Evolutionary conservation across 2,888 invertebrate genomes (phyloP).

Genomic region (Cremastobaeus sp.): DNA sequence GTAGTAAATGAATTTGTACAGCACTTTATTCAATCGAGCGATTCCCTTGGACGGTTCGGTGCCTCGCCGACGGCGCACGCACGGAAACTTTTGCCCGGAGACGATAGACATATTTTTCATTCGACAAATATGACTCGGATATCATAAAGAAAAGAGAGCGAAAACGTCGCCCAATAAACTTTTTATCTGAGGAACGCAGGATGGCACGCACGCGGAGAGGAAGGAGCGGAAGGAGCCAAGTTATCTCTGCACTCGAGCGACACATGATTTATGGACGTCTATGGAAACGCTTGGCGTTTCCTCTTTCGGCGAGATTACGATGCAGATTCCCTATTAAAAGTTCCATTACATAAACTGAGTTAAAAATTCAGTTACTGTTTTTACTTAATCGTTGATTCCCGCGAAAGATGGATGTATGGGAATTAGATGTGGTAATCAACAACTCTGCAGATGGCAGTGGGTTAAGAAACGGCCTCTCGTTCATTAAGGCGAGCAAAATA

Average conservation of each 20-base stretch:
- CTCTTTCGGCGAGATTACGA: slow-evolving; percentile 40
- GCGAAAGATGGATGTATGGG: slow-evolving; percentile 13
- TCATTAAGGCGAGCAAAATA: too few relatives aligned
- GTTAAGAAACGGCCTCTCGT: too few relatives aligned
- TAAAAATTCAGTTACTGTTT: slow-evolving; percentile 37
- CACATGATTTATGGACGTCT: slow-evolving; percentile 56
- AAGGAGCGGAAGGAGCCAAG: slow-evolving; percentile 29
- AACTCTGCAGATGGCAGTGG: too few relatives aligned
- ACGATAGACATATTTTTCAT: too few relatives aligned
- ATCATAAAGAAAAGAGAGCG: slow-evolving; percentile 21
- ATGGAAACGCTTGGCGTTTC: slow-evolving; percentile 50
- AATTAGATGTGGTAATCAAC: too few relatives aligned
- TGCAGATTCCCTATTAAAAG: slow-evolving; percentile 39
- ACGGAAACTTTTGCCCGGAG: too few relatives aligned
- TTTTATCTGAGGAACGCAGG: slow-evolving; percentile 47
- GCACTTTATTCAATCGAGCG: too few relatives aligned
- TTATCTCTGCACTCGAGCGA: slow-evolving; percentile 56
- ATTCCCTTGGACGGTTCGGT: too few relatives aligned
- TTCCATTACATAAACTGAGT: slow-evolving; percentile 30
- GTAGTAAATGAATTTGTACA: too few relatives aligned
- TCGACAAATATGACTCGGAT: slow-evolving; percentile 37
- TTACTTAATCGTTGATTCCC: slow-evolving; percentile 25
- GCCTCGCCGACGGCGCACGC: too few relatives aligned
- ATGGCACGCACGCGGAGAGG: slow-evolving; percentile 12
- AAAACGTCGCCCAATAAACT: slow-evolving; percentile 34